Percentiles rank a stretch among this genome's conserved stretches.
Conservation (phyloP, 2,113 vertebrate genomes). For the Coregonus clupeaformis region DNA sequence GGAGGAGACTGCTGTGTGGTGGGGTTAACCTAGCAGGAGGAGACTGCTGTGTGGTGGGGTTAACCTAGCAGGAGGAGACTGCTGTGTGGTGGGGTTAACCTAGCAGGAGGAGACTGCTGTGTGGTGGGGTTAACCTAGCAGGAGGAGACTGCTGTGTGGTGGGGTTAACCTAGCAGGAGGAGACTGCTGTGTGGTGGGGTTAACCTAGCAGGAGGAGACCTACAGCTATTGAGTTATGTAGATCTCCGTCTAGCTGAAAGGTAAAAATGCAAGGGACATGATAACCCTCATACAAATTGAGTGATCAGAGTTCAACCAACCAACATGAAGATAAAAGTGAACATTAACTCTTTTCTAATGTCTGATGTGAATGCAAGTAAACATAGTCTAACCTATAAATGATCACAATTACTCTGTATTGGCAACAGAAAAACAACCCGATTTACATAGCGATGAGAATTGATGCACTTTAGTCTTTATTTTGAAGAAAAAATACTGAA, state of each 20-base stretch:
- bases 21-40: constrained; percentile 72
- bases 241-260: constrained; percentile 1
- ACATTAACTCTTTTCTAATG: not conserved
- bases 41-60: constrained; percentile 54
- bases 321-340: not conserved
- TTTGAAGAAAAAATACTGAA: not conserved
- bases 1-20: constrained; percentile 71
- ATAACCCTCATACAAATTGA: not conserved
- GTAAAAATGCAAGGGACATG: not conserved
- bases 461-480: constrained; percentile 5
- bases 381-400: not conserved
- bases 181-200: constrained; percentile 54
- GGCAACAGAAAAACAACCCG: not conserved
- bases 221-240: constrained; percentile 45
- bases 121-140: constrained; percentile 67
- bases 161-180: constrained; percentile 72
- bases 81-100: constrained; percentile 57
- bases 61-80: constrained; percentile 69
- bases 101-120: constrained; percentile 76
- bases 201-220: constrained; percentile 73
- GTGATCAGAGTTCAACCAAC: not conserved
- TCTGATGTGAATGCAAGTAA: not conserved
- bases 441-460: not conserved
- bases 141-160: constrained; percentile 55
- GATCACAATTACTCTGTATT: not conserved